Percentiles rank a stretch among this genome's conserved stretches.
phyloP scores from a whole-genome alignment of 2,113 vertebrate species.

The Cyprinodon brontotheroides region DNA sequence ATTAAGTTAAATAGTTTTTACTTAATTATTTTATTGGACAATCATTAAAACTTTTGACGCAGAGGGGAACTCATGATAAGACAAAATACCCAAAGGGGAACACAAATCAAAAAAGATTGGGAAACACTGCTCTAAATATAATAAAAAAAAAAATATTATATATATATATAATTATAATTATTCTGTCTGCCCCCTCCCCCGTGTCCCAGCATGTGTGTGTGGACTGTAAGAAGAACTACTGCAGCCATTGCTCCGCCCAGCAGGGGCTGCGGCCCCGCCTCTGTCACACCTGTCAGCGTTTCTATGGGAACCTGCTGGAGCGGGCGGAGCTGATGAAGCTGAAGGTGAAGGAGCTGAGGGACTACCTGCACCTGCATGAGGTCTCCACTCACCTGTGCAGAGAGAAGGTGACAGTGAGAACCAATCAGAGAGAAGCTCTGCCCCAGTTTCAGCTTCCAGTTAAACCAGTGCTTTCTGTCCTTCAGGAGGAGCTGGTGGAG shows the following conservation, averaged over 20 bases:
- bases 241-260: constrained; percentile 82
- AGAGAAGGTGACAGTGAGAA: constrained; percentile 80
- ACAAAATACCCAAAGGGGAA: too few species aligned
- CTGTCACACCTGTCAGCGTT: constrained; percentile 90
- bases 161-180: too few species aligned
- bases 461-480: background rate
- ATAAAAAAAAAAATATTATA: too few species aligned
- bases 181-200: constrained; percentile 10
- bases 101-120: too few species aligned
- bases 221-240: constrained; percentile 92
- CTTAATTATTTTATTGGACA: too few species aligned
- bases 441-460: background rate
- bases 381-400: constrained; percentile 90
- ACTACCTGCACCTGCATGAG: constrained; percentile 91
- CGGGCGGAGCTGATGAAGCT: constrained; percentile 93
- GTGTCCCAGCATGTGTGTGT: constrained; percentile 85
- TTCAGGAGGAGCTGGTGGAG: constrained; percentile 89
- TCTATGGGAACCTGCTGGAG: constrained; percentile 87
- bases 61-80: too few species aligned
- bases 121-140: too few species aligned
- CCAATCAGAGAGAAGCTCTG: background rate
- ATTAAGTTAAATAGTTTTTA: too few species aligned
- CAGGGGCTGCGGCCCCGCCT: constrained; percentile 82
- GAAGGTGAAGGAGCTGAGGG: constrained; percentile 95
- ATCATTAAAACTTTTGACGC: too few species aligned